Evolutionary conservation across 1,140 invertebrate genomes (phyloP).

Genomic region (Drosophila kohkoa): DNA sequence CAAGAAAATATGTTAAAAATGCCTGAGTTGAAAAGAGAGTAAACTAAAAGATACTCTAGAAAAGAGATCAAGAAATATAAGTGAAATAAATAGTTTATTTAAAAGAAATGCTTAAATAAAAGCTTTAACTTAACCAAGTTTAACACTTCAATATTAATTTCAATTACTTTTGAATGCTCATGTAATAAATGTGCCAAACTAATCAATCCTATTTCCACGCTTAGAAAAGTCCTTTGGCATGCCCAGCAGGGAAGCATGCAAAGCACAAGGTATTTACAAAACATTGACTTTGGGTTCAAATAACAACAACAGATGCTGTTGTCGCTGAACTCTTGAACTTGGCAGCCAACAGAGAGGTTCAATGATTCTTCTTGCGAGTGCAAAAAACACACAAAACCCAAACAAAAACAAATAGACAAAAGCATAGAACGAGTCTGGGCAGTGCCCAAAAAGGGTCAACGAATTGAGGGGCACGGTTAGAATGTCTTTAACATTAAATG

Average conservation of each 20-base stretch:
- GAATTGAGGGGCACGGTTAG: slow-evolving; percentile 1
- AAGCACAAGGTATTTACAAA: slow-evolving; percentile 20
- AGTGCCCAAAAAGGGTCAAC: slow-evolving; percentile 55
- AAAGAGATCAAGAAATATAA: not conserved
- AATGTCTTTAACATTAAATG: slow-evolving; percentile 1
- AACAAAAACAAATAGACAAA: slow-evolving; percentile 24
- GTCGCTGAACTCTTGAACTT: slow-evolving; percentile 77
- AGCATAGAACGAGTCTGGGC: slow-evolving; percentile 33
- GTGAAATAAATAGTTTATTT: not conserved
- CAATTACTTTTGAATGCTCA: not conserved
- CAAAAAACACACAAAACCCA: slow-evolving; percentile 17
- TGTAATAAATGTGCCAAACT: not conserved
- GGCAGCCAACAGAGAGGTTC: slow-evolving; percentile 61
- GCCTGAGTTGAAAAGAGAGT: no score
- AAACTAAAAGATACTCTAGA: slow-evolving; percentile 7
- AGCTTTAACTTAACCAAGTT: no score
- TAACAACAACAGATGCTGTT: slow-evolving; percentile 63
- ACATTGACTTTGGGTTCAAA: slow-evolving; percentile 42
- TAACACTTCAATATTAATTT: no score
- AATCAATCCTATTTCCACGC: not conserved
- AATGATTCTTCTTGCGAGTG: slow-evolving; percentile 52
- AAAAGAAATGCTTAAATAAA: no score
- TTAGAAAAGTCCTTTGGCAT: slow-evolving; percentile 3
- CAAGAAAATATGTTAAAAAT: slow-evolving; percentile 50
- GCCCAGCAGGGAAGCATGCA: not conserved